Evolutionary conservation across 2,797 vertebrate genomes (phyloP).

Genomic region (Setipinna tenuifilis): DNA sequence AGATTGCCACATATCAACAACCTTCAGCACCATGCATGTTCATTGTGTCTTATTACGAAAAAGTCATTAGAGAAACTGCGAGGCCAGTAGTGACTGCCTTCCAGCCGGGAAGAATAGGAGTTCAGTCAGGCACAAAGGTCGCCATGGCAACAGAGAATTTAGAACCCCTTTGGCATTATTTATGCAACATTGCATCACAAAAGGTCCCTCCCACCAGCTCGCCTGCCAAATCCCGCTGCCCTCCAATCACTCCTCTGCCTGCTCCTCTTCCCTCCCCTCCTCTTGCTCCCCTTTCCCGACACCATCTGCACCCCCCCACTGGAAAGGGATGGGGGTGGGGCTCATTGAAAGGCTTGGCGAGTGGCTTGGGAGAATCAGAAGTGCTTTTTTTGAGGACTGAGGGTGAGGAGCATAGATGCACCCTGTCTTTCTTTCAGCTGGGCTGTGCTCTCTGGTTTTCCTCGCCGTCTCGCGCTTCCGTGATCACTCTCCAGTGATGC

Average conservation of each 20-base stretch:
- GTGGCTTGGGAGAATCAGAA: constrained; percentile 36
- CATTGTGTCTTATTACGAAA: constrained; percentile 41
- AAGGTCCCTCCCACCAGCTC: constrained; percentile 81
- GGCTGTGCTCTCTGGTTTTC: constrained; percentile 42
- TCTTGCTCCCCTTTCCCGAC: constrained; percentile 49
- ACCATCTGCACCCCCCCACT: constrained; percentile 50
- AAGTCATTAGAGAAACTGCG: constrained; percentile 54
- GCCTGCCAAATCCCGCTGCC: constrained; percentile 75
- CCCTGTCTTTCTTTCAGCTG: constrained; percentile 43
- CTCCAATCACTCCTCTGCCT: constrained; percentile 62
- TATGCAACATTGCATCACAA: constrained; percentile 91
- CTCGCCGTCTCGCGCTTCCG: not conserved
- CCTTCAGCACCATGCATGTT: constrained; percentile 37
- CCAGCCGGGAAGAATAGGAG: constrained; percentile 74
- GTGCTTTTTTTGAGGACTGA: constrained; percentile 23
- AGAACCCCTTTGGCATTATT: constrained; percentile 87
- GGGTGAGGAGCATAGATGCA: constrained; percentile 37
- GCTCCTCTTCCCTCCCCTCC: constrained; percentile 50
- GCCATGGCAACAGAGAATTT: constrained; percentile 91
- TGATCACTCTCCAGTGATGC: constrained; percentile 26
- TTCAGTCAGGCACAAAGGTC: constrained; percentile 93
- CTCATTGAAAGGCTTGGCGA: constrained; percentile 42
- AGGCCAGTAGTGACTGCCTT: constrained; percentile 67
- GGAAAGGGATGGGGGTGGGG: constrained; percentile 21
- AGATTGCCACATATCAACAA: constrained; percentile 38